Evolutionary conservation across 2,113 vertebrate species (phyloP).

Genomic region (Melanostigma gelatinosum): DNA sequence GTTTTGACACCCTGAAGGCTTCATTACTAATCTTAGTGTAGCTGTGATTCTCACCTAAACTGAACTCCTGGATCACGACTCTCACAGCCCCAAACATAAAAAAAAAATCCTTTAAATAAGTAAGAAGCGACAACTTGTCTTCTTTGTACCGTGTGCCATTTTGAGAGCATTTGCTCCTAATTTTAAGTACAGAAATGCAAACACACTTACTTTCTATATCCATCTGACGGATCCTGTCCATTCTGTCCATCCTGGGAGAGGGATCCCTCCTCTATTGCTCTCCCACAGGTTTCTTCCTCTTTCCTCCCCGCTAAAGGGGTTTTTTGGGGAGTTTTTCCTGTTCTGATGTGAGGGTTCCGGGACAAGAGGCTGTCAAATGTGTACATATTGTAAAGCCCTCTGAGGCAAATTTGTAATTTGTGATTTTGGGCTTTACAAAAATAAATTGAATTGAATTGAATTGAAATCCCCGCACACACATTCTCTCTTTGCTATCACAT

Average conservation of each 20-base stretch:
- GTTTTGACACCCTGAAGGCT: constrained; percentile 1
- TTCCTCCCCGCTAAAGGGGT: no score
- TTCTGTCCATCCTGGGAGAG: no score
- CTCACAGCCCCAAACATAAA: neutral
- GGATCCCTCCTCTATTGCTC: no score
- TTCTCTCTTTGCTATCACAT: constrained; percentile 10
- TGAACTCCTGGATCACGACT: constrained; percentile 14
- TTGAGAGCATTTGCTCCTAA: constrained; percentile 21
- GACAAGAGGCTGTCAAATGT: no score
- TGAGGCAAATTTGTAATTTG: no score
- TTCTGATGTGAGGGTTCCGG: no score
- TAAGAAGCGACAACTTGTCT: constrained; percentile 5
- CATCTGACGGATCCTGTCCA: constrained; percentile 21
- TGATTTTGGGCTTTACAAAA: no score
- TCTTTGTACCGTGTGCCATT: neutral
- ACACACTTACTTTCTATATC: constrained; percentile 2
- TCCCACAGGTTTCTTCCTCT: no score
- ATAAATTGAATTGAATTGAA: no score
- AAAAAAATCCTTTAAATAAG: neutral
- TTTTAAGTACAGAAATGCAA: constrained; percentile 9
- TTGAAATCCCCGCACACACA: neutral
- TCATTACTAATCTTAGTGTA: constrained; percentile 5
- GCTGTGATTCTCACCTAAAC: neutral
- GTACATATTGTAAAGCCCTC: no score
- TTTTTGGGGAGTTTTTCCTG: no score